phyloP scores from a whole-genome alignment of 2,888 invertebrate genomes.

The Thymelicus sylvestris region DNA sequence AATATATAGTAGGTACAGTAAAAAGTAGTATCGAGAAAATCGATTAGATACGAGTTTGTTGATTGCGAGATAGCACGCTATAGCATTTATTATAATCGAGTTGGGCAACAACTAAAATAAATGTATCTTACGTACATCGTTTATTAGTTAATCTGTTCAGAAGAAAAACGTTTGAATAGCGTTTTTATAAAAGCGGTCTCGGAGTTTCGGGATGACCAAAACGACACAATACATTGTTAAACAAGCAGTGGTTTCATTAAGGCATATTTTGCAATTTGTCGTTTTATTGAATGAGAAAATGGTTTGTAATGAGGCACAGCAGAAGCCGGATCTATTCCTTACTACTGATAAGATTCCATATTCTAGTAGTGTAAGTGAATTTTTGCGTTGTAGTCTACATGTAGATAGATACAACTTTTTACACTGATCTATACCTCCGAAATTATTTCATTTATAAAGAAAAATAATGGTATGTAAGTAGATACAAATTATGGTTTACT shows the following conservation, averaged over 20 bases:
- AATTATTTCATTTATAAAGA: too few species aligned
- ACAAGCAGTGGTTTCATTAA: not conserved
- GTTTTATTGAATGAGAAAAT: too few species aligned
- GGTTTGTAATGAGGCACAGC: too few species aligned
- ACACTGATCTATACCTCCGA: too few species aligned
- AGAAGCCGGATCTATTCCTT: too few species aligned
- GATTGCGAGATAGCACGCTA: constrained; percentile 1
- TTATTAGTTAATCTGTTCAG: constrained; percentile 24
- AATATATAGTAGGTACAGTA: constrained; percentile 7
- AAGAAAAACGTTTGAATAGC: not conserved
- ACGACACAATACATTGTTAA: not conserved
- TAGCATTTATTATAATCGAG: constrained; percentile 23
- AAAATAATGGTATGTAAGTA: too few species aligned
- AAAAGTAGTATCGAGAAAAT: constrained; percentile 8
- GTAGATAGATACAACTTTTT: too few species aligned
- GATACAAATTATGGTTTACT: too few species aligned
- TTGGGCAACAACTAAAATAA: constrained; percentile 30
- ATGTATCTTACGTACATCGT: constrained; percentile 33
- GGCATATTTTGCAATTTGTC: too few species aligned
- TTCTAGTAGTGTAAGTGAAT: too few species aligned
- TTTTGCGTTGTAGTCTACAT: too few species aligned
- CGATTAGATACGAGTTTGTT: constrained; percentile 2
- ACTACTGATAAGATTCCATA: too few species aligned
- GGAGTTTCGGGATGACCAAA: not conserved
- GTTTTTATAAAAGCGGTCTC: not conserved